Percentiles rank a stretch among this genome's conserved stretches.
Evolutionary conservation across 2,113 vertebrate species (phyloP).

Genomic region (Brachypteracias leptosomus): DNA sequence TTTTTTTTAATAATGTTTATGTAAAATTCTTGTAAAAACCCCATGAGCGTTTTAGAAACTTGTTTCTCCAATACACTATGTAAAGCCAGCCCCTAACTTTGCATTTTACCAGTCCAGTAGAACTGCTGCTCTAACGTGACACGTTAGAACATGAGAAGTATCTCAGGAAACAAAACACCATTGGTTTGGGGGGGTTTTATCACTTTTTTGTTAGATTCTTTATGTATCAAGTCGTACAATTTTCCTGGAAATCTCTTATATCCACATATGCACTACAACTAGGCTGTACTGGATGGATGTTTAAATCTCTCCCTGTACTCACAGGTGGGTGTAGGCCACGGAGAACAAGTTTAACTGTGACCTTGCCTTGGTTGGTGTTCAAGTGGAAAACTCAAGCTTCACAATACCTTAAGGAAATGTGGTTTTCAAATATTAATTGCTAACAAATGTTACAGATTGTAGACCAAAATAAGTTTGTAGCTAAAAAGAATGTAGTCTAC

Average conservation of each 20-base stretch:
- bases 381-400: neutral
- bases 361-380: neutral
- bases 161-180: neutral
- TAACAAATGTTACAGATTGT: neutral
- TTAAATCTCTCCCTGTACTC: neutral
- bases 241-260: neutral
- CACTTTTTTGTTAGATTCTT: neutral
- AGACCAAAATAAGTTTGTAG: conserved; percentile 33
- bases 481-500: conserved; percentile 14
- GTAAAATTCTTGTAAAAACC: neutral
- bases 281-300: neutral
- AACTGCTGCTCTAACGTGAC: neutral
- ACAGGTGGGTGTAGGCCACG: neutral
- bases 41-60: neutral
- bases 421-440: neutral
- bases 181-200: neutral
- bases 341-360: neutral
- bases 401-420: neutral
- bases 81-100: neutral
- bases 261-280: neutral
- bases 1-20: neutral
- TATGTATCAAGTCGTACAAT: neutral
- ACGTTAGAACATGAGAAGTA: neutral
- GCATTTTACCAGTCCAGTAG: neutral
- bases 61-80: neutral